These are phyloP conservation scores for Crambe crambe DNA, from an alignment of 37 sponge, comb jelly and placozoan species.

Conservation along the genomic window DNA sequence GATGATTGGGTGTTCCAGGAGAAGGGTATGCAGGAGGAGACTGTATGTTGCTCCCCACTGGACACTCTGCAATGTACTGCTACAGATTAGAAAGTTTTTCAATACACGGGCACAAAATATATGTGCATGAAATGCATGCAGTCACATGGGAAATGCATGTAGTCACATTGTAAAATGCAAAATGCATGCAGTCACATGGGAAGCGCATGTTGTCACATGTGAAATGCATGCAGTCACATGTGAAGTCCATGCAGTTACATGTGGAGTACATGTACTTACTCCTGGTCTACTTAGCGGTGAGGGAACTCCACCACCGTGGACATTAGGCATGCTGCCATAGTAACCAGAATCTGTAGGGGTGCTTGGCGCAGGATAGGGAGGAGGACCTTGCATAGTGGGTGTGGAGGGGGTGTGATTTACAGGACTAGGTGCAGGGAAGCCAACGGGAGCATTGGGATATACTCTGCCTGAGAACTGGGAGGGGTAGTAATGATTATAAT, in stretches of 20 bases:
- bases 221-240: too few species aligned
- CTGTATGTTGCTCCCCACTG: constrained; percentile 29
- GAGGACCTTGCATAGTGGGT: constrained; percentile 42
- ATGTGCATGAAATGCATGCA: too few species aligned
- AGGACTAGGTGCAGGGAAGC: constrained; percentile 32
- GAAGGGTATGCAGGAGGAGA: constrained; percentile 27
- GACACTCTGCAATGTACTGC: constrained; percentile 13
- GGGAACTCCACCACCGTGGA: constrained; percentile 11
- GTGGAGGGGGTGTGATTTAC: constrained; percentile 37
- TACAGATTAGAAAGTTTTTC: too few species aligned
- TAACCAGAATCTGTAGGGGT: constrained; percentile 49
- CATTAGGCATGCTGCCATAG: constrained; percentile 33
- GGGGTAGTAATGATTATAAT: background rate
- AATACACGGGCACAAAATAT: too few species aligned
- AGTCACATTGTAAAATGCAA: too few species aligned
- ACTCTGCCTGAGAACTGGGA: constrained; percentile 3
- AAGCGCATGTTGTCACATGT: too few species aligned
- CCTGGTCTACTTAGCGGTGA: constrained; percentile 20
- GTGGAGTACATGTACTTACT: too few species aligned
- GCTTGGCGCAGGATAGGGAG: constrained; percentile 33
- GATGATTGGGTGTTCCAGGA: constrained; percentile 13
- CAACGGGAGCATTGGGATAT: constrained; percentile 7
- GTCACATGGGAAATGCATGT: too few species aligned
- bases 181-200: too few species aligned
- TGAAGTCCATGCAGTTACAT: too few species aligned